Conservation (phyloP, 1,140 invertebrate species). For the Drosophila pallidifrons region DNA sequence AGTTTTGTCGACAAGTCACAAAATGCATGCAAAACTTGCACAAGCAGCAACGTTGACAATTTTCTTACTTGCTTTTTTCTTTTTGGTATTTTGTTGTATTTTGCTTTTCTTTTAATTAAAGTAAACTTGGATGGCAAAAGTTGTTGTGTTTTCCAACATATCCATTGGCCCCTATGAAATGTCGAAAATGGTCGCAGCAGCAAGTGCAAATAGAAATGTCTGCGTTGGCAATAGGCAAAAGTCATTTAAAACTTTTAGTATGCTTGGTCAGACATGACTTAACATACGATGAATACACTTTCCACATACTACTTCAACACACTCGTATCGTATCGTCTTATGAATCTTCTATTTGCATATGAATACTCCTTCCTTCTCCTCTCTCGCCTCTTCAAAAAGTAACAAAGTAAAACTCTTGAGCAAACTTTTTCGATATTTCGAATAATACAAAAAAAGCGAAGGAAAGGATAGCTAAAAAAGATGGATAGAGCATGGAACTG, state of each 20-base stretch:
- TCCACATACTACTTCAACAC: neutral
- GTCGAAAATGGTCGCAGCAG: slow-evolving; percentile 8
- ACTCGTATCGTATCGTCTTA: neutral
- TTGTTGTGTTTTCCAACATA: slow-evolving; percentile 46
- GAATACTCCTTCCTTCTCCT: neutral
- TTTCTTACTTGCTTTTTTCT: slow-evolving; percentile 17
- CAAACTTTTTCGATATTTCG: slow-evolving; percentile 81
- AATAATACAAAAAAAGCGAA: slow-evolving; percentile 50
- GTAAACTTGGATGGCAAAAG: slow-evolving; percentile 68
- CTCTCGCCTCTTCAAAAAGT: neutral
- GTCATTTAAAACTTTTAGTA: slow-evolving; percentile 77
- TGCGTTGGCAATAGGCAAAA: slow-evolving; percentile 69
- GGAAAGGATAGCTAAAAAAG: slow-evolving; percentile 1
- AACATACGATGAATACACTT: slow-evolving; percentile 37
- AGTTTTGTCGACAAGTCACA: slow-evolving; percentile 63
- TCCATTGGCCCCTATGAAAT: slow-evolving; percentile 8
- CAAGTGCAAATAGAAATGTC: slow-evolving; percentile 54
- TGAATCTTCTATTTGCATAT: slow-evolving; percentile 8
- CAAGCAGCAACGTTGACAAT: slow-evolving; percentile 41
- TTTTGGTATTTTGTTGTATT: slow-evolving; percentile 40
- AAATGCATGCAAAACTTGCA: slow-evolving; percentile 66
- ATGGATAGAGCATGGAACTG: slow-evolving; percentile 9
- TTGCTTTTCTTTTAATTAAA: slow-evolving; percentile 69
- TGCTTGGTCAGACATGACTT: slow-evolving; percentile 74
- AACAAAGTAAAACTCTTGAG: slow-evolving; percentile 44